Evolutionary conservation across 2,113 vertebrate genomes (phyloP), one percentile per base, ranked within the genome.

Genomic region (Xyliphius kryptos): DNA sequence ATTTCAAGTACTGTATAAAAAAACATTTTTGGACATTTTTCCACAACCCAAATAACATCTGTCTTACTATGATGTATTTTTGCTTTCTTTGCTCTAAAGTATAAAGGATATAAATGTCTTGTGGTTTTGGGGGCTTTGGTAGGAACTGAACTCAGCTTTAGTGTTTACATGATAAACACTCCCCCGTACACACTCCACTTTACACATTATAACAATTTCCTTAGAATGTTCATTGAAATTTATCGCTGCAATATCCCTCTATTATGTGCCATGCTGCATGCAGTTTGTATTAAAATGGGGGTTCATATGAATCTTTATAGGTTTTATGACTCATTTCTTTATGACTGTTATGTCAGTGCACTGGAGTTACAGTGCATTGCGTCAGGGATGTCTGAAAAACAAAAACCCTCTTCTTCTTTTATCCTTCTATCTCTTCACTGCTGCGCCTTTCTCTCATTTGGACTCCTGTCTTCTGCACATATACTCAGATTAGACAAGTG

Each of bases 341-440:
- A 43, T 54, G 54, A 63, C 48, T 56, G 14, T 51, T 50, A 56
- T 63, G 59, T 44, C 46, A 32, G 14, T 32, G 57, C 19, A 19
- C 66, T 20, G 46, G 46, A 56, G 61, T 73, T 73, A 73, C 71
- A 66, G 19, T 14, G 49, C 50, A 41, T 73, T 73, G 56, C 71
- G 68, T 73, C 66, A 72, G 16, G 26, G 38, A 17, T 52, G 7
- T 19, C 68, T 61, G 46, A 66, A 37, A 54, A 16, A 47, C 49
- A 46, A 22, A 2, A 49, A 49, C 41, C 26, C 53, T 56, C n/a
- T 51, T 51, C 44, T 57, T 17, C 49, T 1, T 38, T 20, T 14
- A 6, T 48, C 53, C 40, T n/a, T 55, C 32, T 38, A 5, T 20
- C 13, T 17, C 20, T 41, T 40, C 13, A 6, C 37, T 20, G 51